Conservation (phyloP, 1,140 invertebrate genomes). For the Drosophila pachea region DNA sequence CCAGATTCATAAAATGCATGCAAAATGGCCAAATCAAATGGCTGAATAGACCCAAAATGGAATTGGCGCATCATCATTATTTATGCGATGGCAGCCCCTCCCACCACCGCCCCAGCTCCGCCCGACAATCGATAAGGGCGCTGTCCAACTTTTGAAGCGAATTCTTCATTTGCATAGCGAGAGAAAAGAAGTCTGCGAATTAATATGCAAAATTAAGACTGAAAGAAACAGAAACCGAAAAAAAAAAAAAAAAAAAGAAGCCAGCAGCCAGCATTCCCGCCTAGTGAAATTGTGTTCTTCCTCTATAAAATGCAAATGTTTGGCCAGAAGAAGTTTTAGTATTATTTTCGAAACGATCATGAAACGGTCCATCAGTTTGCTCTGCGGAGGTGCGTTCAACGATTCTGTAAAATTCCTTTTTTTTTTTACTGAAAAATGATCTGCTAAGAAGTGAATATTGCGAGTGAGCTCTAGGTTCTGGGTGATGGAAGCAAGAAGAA, state of each 20-base stretch:
- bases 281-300: conserved; percentile 59
- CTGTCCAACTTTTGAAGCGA: conserved; percentile 48
- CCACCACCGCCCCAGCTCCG: too few relatives aligned
- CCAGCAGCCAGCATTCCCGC: conserved; percentile 14
- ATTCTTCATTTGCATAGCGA: conserved; percentile 50
- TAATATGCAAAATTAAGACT: conserved; percentile 61
- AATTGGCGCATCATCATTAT: conserved; percentile 68
- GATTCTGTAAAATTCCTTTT: neutral
- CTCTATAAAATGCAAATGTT: conserved; percentile 65
- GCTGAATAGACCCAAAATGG: conserved; percentile 32
- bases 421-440: neutral
- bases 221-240: conserved; percentile 6
- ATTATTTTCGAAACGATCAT: conserved; percentile 63
- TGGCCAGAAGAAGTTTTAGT: conserved; percentile 54
- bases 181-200: conserved; percentile 53
- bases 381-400: conserved; percentile 51
- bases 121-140: conserved; percentile 57
- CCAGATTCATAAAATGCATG: conserved; percentile 66
- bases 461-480: too few relatives aligned
- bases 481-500: too few relatives aligned
- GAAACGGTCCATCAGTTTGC: conserved; percentile 40
- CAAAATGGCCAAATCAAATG: conserved; percentile 55
- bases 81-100: conserved; percentile 39
- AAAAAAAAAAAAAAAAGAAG: neutral
- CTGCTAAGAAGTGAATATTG: too few relatives aligned